These are phyloP conservation scores for Meloidogyne chitwoodi DNA, from an alignment of 1,140 invertebrate species.

Conservation along the genomic window DNA sequence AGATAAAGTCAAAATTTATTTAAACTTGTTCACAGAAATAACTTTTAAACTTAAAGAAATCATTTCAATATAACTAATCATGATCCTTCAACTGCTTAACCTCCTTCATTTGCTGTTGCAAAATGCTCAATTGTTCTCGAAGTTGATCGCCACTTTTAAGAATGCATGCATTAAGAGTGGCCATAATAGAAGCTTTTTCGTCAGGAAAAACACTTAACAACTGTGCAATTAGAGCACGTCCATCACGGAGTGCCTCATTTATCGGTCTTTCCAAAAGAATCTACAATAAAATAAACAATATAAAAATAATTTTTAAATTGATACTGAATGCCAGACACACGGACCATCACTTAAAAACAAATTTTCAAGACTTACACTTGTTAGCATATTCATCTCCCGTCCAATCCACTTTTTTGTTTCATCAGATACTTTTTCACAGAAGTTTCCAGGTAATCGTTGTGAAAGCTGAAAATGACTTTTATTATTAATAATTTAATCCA, in stretches of 20 bases:
- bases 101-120: conserved; percentile 16
- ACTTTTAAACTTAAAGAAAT: too few relatives aligned
- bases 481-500: too few relatives aligned
- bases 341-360: too few relatives aligned
- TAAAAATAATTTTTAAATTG: background rate
- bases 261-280: conserved; percentile 3
- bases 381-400: background rate
- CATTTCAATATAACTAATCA: background rate
- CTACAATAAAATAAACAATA: conserved; percentile 10
- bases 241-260: conserved; percentile 32
- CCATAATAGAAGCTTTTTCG: conserved; percentile 31
- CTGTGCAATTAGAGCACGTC: conserved; percentile 30
- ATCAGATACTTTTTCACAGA: conserved; percentile 15
- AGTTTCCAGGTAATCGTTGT: conserved; percentile 19
- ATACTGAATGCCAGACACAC: too few relatives aligned
- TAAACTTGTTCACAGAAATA: too few relatives aligned
- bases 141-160: conserved; percentile 27
- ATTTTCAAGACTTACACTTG: background rate
- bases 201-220: conserved; percentile 27
- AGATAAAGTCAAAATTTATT: too few relatives aligned
- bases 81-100: background rate
- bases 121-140: conserved; percentile 1
- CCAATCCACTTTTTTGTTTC: conserved; percentile 17
- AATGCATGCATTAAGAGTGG: conserved; percentile 28
- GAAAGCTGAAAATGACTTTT: conserved; percentile 8